phyloP scores from a whole-genome alignment of 2,888 invertebrate species.

The Arrhopalites spinosus region DNA sequence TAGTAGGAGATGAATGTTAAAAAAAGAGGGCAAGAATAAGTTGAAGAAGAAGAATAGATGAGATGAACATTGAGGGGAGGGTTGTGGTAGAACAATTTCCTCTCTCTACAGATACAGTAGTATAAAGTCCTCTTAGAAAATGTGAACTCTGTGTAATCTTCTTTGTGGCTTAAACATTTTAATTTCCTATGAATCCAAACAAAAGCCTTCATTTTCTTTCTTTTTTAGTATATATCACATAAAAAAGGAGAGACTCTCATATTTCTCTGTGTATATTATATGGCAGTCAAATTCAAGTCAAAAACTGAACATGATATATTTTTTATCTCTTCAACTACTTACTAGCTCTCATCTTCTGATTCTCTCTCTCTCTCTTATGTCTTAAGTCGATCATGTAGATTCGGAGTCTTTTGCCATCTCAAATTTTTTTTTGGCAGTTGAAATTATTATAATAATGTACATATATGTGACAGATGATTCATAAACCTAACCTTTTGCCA shows the following conservation, averaged over 20 bases:
- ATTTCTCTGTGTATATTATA: too few relatives aligned
- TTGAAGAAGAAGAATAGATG: not conserved
- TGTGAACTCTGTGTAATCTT: slow-evolving; percentile 50
- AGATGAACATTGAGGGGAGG: not conserved
- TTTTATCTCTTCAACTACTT: slow-evolving; percentile 27
- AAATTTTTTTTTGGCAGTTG: too few relatives aligned
- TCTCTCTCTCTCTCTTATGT: too few relatives aligned
- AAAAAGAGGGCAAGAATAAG: slow-evolving; percentile 2
- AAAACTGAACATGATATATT: slow-evolving; percentile 29
- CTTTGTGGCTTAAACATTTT: slow-evolving; percentile 55
- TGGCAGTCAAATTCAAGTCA: slow-evolving; percentile 6
- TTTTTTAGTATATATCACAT: slow-evolving; percentile 39
- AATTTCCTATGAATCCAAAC: slow-evolving; percentile 56
- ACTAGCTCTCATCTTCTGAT: not conserved
- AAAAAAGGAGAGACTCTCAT: slow-evolving; percentile 34
- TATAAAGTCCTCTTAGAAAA: slow-evolving; percentile 35
- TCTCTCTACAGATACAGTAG: slow-evolving; percentile 22
- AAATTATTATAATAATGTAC: too few relatives aligned
- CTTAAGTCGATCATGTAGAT: too few relatives aligned
- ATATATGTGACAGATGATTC: too few relatives aligned
- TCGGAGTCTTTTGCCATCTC: too few relatives aligned
- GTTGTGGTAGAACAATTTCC: slow-evolving; percentile 39
- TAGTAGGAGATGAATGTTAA: not conserved
- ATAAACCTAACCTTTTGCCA: too few relatives aligned
- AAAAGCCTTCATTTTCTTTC: slow-evolving; percentile 43